phyloP scores from a whole-genome alignment of 64 coral and sea anemone species.

The Montipora foliosa region DNA sequence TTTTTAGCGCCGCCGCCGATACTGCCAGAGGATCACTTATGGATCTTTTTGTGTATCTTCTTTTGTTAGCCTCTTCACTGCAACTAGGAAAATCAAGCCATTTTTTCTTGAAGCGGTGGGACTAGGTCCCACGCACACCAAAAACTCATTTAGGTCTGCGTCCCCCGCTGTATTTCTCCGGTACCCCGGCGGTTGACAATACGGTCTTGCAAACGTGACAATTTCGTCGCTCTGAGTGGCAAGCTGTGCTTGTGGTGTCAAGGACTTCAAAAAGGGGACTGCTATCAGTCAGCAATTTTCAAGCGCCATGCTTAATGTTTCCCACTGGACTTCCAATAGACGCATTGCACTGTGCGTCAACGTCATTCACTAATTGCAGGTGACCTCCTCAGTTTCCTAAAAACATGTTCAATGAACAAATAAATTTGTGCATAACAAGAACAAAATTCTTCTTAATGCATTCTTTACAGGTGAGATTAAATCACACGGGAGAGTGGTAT shows the following conservation, averaged over 20 bases:
- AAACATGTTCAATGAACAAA: neutral
- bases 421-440: neutral
- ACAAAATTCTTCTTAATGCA: neutral
- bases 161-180: neutral
- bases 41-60: no score
- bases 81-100: neutral
- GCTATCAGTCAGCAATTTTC: neutral
- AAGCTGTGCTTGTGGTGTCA: neutral
- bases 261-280: neutral
- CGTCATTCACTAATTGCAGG: neutral
- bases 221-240: slow-evolving; percentile 4
- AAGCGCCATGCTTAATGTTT: slow-evolving; percentile 4
- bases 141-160: neutral
- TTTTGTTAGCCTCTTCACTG: no score
- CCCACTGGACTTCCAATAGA: neutral
- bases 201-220: neutral
- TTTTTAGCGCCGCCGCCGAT: slow-evolving; percentile 6
- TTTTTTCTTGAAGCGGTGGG: slow-evolving; percentile 2
- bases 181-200: neutral
- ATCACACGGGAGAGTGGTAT: no score
- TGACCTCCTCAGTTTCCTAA: neutral
- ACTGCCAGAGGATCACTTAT: no score
- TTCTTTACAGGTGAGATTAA: no score
- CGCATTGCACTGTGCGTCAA: neutral
- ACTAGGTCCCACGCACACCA: slow-evolving; percentile 8